Base-by-base conservation (phyloP, 2,888 invertebrate genomes). In the Dastarcus helophoroides region DNA sequence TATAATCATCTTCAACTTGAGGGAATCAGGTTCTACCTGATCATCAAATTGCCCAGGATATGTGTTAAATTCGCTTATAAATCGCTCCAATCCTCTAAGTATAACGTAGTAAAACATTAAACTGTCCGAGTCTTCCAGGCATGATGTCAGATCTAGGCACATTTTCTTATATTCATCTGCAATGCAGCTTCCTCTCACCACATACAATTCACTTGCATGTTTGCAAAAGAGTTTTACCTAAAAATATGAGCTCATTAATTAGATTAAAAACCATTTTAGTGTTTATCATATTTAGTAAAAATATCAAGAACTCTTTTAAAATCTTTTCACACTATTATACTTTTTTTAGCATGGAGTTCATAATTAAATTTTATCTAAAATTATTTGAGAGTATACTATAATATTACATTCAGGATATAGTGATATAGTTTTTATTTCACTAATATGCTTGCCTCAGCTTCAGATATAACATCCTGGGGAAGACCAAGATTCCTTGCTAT, bases 61-160 rank as follows among this genome's bases (percentile, higher is more conserved):
- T 34, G 84, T 71, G 48, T 86, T 85, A 56, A 84, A 89, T 54
- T 93, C 90, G 3, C 79, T 72, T 36, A 78, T 74, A 60, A 97
- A 98, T 42, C 81, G 76, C 53, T 94, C 93, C 12, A 84, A 76
- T n/a, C 91, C 91, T 47, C 94, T 67, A 16, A 97, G 62, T 39
- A 94, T 73, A 6, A 94, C 76, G 56, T 95, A 93, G 54, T 86
- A 86, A 32, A 93, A 77, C 67, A 89, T 80, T 58, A 88, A 72
- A 35, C 81, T 79, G 49, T 89, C 86, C 5, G 85, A 81, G 53
- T 84, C 80, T 58, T 90, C 89, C 48, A 57, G 67, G 65, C 42
- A 51, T 5, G 52, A 52, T 0, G 48, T 52, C 12, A 58, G 42
- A 37, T 60, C 58, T n/a, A 58, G 35, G 12, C 50, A 45, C 32